A percentile compares a stretch with the other conserved stretches of the same genome.
These are phyloP conservation scores for Cheilosia impressa DNA, from an alignment of 2,888 invertebrate species.

Conservation along the genomic window DNA sequence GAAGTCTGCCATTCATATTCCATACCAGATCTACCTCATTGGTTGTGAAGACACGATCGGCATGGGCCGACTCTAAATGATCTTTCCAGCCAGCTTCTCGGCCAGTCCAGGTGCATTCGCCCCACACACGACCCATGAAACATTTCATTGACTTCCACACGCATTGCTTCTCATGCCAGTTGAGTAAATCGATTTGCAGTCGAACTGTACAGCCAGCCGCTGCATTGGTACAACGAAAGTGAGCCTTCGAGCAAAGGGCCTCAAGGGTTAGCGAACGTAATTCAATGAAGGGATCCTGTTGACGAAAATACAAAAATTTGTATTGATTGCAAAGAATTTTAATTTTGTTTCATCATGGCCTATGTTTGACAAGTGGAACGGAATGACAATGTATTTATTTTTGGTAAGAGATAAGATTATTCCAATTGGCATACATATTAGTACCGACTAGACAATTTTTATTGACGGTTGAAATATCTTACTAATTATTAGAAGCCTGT, in stretches of 20 bases:
- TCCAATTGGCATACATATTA: neutral
- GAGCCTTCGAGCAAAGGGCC: slow-evolving; percentile 86
- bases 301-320: slow-evolving; percentile 13
- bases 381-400: neutral
- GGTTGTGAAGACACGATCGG: slow-evolving; percentile 83
- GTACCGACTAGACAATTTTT: neutral
- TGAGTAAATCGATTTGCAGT: slow-evolving; percentile 84
- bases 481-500: neutral
- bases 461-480: neutral
- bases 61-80: slow-evolving; percentile 85
- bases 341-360: neutral
- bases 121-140: slow-evolving; percentile 83
- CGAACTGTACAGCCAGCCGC: slow-evolving; percentile 85
- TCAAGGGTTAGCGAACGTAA: slow-evolving; percentile 85
- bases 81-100: slow-evolving; percentile 87
- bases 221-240: slow-evolving; percentile 86
- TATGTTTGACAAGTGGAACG: neutral
- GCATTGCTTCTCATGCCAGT: slow-evolving; percentile 84
- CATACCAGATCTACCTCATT: slow-evolving; percentile 78
- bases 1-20: slow-evolving; percentile 80
- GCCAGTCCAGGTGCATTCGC: slow-evolving; percentile 86
- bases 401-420: neutral
- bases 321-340: neutral
- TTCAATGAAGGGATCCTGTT: slow-evolving; percentile 85
- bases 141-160: slow-evolving; percentile 82